Evolutionary conservation across 2,113 vertebrate genomes (phyloP).

Genomic region (Fulica atra): DNA sequence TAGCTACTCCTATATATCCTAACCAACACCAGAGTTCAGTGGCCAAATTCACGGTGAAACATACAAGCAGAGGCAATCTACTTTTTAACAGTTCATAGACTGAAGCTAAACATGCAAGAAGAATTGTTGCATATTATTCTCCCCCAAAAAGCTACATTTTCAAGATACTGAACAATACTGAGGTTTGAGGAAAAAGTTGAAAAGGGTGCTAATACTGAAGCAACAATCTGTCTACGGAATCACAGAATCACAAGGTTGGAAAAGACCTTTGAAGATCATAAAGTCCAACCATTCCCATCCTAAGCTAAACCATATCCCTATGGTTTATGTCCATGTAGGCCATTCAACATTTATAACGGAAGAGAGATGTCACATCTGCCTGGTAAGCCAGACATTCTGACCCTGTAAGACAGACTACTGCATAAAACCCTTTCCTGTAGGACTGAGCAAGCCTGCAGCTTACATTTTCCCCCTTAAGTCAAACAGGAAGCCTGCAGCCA

Average conservation of each 20-base stretch:
- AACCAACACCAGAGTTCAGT: not conserved
- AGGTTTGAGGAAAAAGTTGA: not conserved
- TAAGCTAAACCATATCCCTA: too few relatives aligned
- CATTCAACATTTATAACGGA: not conserved
- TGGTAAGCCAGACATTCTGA: not conserved
- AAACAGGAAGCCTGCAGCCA: not conserved
- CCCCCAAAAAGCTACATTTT: not conserved
- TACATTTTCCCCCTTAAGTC: not conserved
- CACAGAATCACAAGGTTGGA: too few relatives aligned
- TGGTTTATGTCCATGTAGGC: rapidly evolving
- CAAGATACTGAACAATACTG: not conserved
- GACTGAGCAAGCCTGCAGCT: not conserved
- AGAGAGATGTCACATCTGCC: not conserved
- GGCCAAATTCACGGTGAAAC: not conserved
- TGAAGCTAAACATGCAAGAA: not conserved
- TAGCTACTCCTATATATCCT: not conserved
- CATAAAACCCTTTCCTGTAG: not conserved
- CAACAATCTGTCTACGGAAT: not conserved
- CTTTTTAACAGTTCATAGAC: not conserved
- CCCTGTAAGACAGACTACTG: not conserved
- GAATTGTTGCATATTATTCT: not conserved
- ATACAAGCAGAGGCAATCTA: not conserved
- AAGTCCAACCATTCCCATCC: too few relatives aligned
- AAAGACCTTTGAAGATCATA: too few relatives aligned
- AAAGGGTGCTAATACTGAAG: not conserved